These are phyloP conservation scores for Macquaria australasica DNA, from an alignment of 2,113 vertebrate genomes.

Conservation along the genomic window DNA sequence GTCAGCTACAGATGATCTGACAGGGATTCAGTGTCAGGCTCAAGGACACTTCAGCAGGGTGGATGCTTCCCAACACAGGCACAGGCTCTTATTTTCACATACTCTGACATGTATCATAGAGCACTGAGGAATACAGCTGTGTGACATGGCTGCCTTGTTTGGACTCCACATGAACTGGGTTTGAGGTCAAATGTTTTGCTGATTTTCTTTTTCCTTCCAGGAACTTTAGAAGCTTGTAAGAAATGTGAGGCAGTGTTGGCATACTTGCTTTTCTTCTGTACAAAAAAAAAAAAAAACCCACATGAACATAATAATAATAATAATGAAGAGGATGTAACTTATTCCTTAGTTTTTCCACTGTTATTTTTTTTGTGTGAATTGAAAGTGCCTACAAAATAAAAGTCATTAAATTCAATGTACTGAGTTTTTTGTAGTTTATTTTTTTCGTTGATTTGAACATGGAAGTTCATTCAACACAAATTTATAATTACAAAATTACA, in stretches of 20 bases:
- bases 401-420: not conserved
- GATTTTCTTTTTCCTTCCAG: not conserved
- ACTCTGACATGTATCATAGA: not conserved
- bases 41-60: not conserved
- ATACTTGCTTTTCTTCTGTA: constrained; percentile 18
- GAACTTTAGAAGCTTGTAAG: constrained; percentile 2
- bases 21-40: not conserved
- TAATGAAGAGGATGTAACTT: constrained; percentile 43
- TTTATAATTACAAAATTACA: not conserved
- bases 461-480: not conserved
- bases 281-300: not conserved
- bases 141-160: constrained; percentile 13
- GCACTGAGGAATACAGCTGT: not conserved
- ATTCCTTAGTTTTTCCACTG: constrained; percentile 37
- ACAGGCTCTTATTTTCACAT: not conserved
- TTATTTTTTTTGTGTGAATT: constrained; percentile 68
- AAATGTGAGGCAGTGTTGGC: constrained; percentile 14
- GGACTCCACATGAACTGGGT: constrained; percentile 27
- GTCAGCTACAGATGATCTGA: not conserved
- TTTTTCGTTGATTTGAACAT: not conserved
- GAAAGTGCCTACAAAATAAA: constrained; percentile 76
- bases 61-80: not conserved
- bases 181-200: constrained; percentile 27
- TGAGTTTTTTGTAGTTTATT: not conserved
- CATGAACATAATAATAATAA: constrained; percentile 21